phyloP scores from a whole-genome alignment of 2,888 invertebrate genomes.

The Lasioglossum leucozonium region DNA sequence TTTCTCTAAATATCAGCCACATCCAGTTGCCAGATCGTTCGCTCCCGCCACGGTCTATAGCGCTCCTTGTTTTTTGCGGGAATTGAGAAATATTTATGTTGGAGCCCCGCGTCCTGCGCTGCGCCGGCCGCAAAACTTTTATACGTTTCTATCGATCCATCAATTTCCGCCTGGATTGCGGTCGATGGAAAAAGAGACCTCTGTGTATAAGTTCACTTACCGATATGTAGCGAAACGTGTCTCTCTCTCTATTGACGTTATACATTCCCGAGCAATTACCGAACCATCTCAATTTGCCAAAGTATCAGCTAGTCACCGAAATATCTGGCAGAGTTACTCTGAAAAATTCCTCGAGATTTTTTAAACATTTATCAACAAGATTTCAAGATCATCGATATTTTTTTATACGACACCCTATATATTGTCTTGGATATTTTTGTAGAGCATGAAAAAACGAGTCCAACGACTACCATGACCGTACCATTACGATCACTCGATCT shows the following conservation, averaged over 20 bases:
- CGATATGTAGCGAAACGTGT: not conserved
- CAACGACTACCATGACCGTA: not conserved
- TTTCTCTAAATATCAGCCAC: constrained; percentile 22
- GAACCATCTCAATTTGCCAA: not conserved
- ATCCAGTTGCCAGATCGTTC: constrained; percentile 33
- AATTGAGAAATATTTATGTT: constrained; percentile 23
- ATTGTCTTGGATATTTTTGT: not conserved
- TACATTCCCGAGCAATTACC: not conserved
- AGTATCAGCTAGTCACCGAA: not conserved
- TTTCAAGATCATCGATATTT: no score
- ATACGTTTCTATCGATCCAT: constrained; percentile 12
- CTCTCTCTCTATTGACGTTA: not conserved
- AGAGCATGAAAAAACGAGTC: not conserved
- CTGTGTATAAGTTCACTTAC: constrained; percentile 20
- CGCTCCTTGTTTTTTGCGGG: constrained; percentile 15
- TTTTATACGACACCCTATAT: no score
- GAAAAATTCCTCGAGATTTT: no score
- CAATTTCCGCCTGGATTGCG: constrained; percentile 13
- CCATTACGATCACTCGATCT: not conserved
- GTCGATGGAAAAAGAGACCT: not conserved
- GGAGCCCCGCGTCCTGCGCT: not conserved
- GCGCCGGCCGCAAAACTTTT: constrained; percentile 16
- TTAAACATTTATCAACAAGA: no score
- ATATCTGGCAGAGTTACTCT: not conserved
- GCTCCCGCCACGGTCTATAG: not conserved